A percentile compares a stretch with the other conserved stretches of the same genome.
phyloP scores from a whole-genome alignment of 2,113 vertebrate genomes.

The Engraulis encrasicolus region DNA sequence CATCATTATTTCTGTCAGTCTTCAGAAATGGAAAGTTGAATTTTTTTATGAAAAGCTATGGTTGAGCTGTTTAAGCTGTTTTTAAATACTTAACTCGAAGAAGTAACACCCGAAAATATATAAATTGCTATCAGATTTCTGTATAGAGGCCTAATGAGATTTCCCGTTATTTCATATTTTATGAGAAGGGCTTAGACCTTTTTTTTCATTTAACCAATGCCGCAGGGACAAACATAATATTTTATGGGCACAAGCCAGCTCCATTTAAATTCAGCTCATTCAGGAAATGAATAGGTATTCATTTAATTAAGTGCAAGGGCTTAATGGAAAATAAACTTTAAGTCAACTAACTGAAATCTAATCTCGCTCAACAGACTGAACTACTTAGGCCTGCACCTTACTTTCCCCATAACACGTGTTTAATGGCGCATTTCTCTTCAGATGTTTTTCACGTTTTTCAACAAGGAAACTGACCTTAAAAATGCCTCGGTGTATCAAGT shows the following conservation, averaged over 20 bases:
- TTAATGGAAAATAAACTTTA: slow-evolving; percentile 20
- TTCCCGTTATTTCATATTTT: neutral
- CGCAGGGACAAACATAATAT: slow-evolving; percentile 11
- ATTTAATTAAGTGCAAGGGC: neutral
- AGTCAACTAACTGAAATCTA: neutral
- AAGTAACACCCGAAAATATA: too few species aligned
- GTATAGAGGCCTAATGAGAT: neutral
- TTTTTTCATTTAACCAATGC: neutral
- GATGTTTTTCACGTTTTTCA: neutral
- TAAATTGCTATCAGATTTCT: neutral
- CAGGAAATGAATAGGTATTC: slow-evolving; percentile 4
- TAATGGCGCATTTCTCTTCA: neutral
- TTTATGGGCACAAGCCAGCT: neutral
- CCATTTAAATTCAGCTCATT: slow-evolving; percentile 5
- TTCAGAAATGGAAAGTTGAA: neutral
- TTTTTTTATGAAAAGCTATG: neutral
- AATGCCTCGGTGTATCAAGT: neutral
- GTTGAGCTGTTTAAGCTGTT: neutral
- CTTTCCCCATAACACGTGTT: neutral
- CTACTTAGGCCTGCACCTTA: neutral
- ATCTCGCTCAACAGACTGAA: neutral
- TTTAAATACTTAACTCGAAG: neutral
- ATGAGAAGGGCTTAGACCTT: neutral
- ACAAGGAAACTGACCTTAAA: too few species aligned
- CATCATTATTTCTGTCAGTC: neutral